Conservation (phyloP, 1,140 invertebrate genomes). For the Bombyx mori region ASM3026992v2 NC_085108.1:7229001-7229500, state of each 20-base stretch:
- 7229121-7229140: too few species aligned
- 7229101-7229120: too few species aligned
- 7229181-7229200: too few species aligned
- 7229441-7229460: neutral
- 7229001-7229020: too few species aligned
- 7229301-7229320: neutral
- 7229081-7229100: too few species aligned
- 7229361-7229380: conserved; percentile 1
- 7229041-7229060: too few species aligned
- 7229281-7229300: conserved; percentile 3
- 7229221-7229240: neutral
- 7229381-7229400: neutral
- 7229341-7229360: neutral
- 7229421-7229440: too few species aligned
- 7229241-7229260: neutral
- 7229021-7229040: neutral
- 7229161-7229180: too few species aligned
- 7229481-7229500: neutral
- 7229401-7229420: neutral
- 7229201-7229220: too few species aligned
- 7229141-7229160: too few species aligned
- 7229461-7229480: neutral
- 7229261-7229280: conserved; percentile 12
- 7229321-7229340: neutral
- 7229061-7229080: too few species aligned